Evolutionary conservation across 2,113 vertebrate genomes (phyloP), one percentile per base, ranked within the genome.

Genomic region (Passer domesticus): DNA sequence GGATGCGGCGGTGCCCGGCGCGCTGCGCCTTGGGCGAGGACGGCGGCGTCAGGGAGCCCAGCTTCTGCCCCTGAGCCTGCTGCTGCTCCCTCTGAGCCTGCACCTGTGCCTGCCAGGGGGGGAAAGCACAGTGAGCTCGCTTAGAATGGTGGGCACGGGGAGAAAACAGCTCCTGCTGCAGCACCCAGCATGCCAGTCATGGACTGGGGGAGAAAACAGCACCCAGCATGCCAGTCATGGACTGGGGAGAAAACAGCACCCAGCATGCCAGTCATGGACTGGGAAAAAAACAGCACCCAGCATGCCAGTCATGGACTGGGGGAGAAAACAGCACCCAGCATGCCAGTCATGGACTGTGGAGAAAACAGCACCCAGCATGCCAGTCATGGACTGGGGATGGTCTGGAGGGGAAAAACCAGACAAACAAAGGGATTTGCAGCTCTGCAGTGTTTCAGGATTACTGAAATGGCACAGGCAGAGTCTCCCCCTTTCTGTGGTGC

Each of bases 11-110:
- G 97, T 99, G 99, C 28, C 99, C 99, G 2, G 98, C 98, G 13
- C 99, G 99, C 37, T 98, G 98, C 0, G 98, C 98, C 98, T 99
- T 99, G 53, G 99, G 99, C 17, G 99, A 99, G 3, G 99, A 99
- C 0, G 99, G 99, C 7, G 99, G 99, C 4, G 99, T 99, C 87
- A 99, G 98, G n/a, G 99, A 99, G 88, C 99, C 98, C 27, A 98
- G 92, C 97, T 99, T 99, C 95, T 99, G 98, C 3, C 98, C 98
- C 74, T 96, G 98, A 11, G 35, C 35, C 72, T 96, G 81, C 62
- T 97, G 94, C 92, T 75, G 58, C 55, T 58, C 81, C 82, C 97
- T 97, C 35, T 97, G 97, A 5, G 97, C 94, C 94, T 98, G 98
- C 39, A 95, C 93, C 95, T 97, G 73, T 44, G 53, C 72, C 83